phyloP scores from a whole-genome alignment of 2,797 vertebrate species.

The Pangasius mekongensis region DNA sequence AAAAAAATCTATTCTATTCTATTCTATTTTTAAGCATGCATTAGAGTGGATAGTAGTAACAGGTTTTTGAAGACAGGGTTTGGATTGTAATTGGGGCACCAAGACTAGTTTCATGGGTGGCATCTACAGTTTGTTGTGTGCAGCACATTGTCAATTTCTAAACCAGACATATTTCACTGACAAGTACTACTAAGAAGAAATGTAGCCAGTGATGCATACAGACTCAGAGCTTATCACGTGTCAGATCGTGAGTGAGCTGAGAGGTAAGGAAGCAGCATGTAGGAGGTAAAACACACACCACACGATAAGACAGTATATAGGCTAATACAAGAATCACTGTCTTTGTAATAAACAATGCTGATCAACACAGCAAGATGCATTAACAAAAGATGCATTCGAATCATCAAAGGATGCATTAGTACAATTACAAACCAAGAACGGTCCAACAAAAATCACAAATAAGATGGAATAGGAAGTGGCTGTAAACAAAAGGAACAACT shows the following conservation, averaged over 20 bases:
- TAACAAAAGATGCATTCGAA: not conserved
- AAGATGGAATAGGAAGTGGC: not conserved
- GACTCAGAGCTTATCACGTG: not conserved
- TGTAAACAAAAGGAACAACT: not conserved
- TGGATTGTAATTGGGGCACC: conserved; percentile 1
- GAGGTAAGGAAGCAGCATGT: not conserved
- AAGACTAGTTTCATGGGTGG: not conserved
- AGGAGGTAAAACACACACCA: not conserved
- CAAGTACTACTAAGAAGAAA: not conserved
- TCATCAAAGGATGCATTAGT: not conserved
- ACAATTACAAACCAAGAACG: not conserved
- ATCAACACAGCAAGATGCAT: not conserved
- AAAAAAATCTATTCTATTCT: not conserved
- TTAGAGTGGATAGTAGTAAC: not conserved
- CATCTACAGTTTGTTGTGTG: not conserved
- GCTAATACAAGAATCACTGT: not conserved
- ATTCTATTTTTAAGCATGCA: not conserved
- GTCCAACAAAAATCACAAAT: not conserved
- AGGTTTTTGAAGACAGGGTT: not conserved
- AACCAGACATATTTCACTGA: not conserved
- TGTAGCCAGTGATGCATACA: not conserved
- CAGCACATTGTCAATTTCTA: not conserved
- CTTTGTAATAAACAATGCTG: not conserved
- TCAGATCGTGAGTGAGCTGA: not conserved
- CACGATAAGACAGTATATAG: not conserved